Percentiles rank a stretch among this genome's conserved stretches.
Conservation (phyloP, 2,797 vertebrate genomes). For the Amazona finschi region DNA sequence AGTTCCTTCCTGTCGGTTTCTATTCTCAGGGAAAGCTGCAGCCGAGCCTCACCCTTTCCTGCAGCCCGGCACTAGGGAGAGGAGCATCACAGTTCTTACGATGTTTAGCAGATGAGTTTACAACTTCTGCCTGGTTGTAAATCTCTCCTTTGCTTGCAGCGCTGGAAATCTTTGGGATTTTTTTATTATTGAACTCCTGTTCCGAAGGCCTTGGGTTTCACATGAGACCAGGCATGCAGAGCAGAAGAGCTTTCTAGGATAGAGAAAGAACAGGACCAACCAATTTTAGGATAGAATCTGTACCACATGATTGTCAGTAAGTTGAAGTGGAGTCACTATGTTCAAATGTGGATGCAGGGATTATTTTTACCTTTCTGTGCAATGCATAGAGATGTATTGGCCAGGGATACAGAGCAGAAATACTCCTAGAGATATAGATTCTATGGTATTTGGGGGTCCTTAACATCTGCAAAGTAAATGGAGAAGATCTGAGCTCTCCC, state of each 20-base stretch:
- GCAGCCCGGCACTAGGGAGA: background rate
- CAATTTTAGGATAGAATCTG: background rate
- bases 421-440: background rate
- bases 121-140: background rate
- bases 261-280: background rate
- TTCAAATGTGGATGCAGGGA: background rate
- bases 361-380: background rate
- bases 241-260: background rate
- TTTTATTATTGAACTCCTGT: background rate
- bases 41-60: background rate
- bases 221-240: background rate
- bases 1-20: background rate
- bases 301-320: background rate
- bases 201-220: background rate
- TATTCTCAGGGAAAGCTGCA: background rate
- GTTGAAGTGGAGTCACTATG: background rate
- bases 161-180: background rate
- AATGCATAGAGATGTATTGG: background rate
- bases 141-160: background rate
- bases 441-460: background rate
- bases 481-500: background rate
- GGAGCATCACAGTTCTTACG: rapidly evolving
- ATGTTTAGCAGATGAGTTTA: background rate
- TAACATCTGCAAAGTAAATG: background rate
- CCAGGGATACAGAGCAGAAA: background rate